Evolutionary conservation across 1,140 invertebrate genomes (phyloP).

Genomic region (Andrena cerasifolii): DNA sequence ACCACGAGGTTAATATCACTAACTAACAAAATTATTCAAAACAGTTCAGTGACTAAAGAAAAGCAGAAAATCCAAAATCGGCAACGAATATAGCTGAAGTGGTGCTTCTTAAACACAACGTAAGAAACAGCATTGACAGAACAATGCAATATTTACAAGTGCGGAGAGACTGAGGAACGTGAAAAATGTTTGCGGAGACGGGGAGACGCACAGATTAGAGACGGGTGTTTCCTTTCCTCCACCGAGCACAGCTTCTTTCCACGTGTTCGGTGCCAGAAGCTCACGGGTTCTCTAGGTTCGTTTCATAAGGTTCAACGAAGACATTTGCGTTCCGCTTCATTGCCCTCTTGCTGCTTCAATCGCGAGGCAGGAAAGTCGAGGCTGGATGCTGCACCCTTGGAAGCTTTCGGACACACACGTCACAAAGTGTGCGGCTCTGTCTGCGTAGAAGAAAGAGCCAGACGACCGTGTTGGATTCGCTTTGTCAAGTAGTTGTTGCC

Average conservation of each 20-base stretch:
- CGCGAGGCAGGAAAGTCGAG: conserved; percentile 41
- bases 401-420: not conserved
- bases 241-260: not conserved
- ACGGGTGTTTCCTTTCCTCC: too few relatives aligned
- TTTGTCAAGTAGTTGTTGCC: conserved; percentile 56
- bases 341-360: conserved; percentile 50
- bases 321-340: conserved; percentile 64
- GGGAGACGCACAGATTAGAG: too few relatives aligned
- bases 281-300: conserved; percentile 34
- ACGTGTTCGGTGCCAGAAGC: conserved; percentile 9
- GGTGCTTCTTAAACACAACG: too few relatives aligned
- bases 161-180: too few relatives aligned
- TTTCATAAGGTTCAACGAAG: conserved; percentile 59
- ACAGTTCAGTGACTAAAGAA: too few relatives aligned
- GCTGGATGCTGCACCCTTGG: not conserved
- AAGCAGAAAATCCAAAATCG: too few relatives aligned
- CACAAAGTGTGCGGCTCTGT: not conserved
- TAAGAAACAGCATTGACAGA: too few relatives aligned
- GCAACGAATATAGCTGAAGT: too few relatives aligned
- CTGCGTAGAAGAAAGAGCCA: not conserved
- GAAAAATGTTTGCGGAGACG: too few relatives aligned
- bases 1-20: too few relatives aligned
- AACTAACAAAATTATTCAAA: too few relatives aligned
- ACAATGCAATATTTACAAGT: too few relatives aligned
- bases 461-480: conserved; percentile 31